Evolutionary conservation across 2,797 vertebrate species (phyloP), one percentile per base, ranked within the genome.

Genomic region (Kryptolebias ocellatus): DNA sequence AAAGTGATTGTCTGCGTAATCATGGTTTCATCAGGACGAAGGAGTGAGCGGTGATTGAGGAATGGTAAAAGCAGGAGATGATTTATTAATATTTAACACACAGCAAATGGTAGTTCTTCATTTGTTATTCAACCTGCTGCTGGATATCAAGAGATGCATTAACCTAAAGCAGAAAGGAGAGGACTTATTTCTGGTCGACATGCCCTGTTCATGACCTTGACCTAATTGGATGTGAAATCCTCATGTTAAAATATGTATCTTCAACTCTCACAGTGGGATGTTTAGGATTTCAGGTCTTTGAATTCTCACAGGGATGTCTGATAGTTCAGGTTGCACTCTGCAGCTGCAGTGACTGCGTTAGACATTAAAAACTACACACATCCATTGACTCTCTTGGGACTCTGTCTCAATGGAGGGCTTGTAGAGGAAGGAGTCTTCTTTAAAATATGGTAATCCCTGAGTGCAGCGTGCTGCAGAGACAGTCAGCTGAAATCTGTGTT

Each of bases 391-490:
- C 78, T 78, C 70, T 16, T 0, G 2, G 70, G 72, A 59, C 53
- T 80, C 74, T 62, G 45, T 44, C 75, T 86, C 78, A 82, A 71
- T 87, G 67, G 66, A 72, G 74, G 74, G 74, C 72, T 81, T 65
- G 78, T 55, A 79, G 74, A 71, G 17, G 76, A 73, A 72, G 86
- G 78, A 87, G 85, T 90, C 86, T 85, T 74, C 81, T 83, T 84
- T 88, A 89, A 92, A 91, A 84, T 92, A 92, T 92, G 91, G 76
- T 91, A 92, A 93, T 93, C 91, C 90, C 70, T 53, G 60, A 73
- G 78, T 84, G 83, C 80, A 64, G 53, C 53, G 45, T 11, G 80
- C 72, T 51, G 67, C 80, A 83, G 64, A 89, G 83, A 87, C 85
- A 81, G 84, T 84, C 80, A 54, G 76, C 86, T 86, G 80, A 77